phyloP scores from a whole-genome alignment of 2,113 vertebrate genomes.

The Melanostigma gelatinosum region DNA sequence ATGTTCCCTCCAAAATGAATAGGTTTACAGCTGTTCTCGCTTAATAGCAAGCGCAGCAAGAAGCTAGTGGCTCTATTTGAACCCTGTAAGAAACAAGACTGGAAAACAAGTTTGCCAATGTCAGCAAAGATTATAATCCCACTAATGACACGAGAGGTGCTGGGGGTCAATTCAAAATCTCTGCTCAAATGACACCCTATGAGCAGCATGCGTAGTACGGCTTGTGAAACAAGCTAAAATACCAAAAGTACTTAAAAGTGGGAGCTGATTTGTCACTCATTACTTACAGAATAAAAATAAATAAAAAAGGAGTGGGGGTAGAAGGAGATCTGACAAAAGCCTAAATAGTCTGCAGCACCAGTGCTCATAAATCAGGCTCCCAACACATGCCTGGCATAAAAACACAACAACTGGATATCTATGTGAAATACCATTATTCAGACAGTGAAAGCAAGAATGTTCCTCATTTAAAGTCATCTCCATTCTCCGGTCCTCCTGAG shows the following conservation, averaged over 20 bases:
- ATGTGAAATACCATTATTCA: conserved; percentile 13
- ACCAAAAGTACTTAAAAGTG: neutral
- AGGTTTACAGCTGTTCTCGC: conserved; percentile 41
- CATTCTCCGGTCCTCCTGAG: conserved; percentile 1
- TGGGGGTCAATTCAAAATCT: conserved; percentile 18
- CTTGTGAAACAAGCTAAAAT: neutral
- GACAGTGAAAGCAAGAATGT: conserved; percentile 23
- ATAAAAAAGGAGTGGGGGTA: neutral
- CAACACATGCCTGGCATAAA: neutral
- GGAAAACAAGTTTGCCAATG: conserved; percentile 33
- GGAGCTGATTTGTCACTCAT: neutral
- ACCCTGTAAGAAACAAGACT: conserved; percentile 24
- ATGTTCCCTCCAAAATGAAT: conserved; percentile 39
- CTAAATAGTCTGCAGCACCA: neutral
- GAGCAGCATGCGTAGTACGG: too few relatives aligned
- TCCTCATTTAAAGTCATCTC: conserved; percentile 48
- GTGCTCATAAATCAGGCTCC: conserved; percentile 2
- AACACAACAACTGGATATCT: neutral
- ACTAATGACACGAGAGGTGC: conserved; percentile 23
- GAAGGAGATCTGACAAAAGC: neutral
- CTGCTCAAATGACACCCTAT: neutral
- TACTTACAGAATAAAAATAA: neutral
- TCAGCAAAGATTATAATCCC: conserved; percentile 34
- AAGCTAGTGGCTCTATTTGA: conserved; percentile 19
- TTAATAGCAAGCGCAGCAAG: conserved; percentile 27